Conservation (phyloP, 2,797 vertebrate genomes). For the Brachyalestes nurse region DNA sequence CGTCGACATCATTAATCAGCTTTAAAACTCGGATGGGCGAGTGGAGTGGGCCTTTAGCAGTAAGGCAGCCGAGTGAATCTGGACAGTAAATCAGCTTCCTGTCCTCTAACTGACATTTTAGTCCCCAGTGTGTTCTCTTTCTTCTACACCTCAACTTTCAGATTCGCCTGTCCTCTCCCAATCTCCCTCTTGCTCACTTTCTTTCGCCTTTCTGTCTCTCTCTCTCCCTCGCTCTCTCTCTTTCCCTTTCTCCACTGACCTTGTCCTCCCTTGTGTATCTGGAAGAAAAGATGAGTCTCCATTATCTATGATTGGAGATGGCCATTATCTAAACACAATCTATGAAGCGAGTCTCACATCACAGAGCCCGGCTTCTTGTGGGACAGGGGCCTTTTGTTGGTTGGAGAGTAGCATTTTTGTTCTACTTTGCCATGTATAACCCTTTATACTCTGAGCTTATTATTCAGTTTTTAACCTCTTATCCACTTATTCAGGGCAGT, state of each 20-base stretch:
- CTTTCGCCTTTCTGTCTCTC: too few relatives aligned
- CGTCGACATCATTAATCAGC: slow-evolving; percentile 42
- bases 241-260: slow-evolving; percentile 67
- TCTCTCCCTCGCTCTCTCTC: too few relatives aligned
- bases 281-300: slow-evolving; percentile 81
- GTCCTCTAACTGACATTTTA: slow-evolving; percentile 42
- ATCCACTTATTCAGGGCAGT: too few relatives aligned
- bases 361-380: slow-evolving; percentile 19
- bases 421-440: too few relatives aligned
- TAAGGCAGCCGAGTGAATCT: slow-evolving; percentile 80
- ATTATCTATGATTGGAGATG: slow-evolving; percentile 86
- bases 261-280: slow-evolving; percentile 79
- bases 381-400: slow-evolving; percentile 7
- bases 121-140: slow-evolving; percentile 30
- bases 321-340: slow-evolving; percentile 86
- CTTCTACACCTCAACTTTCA: slow-evolving; percentile 34
- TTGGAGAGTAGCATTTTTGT: background rate
- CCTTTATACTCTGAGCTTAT: too few relatives aligned
- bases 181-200: background rate
- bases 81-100: slow-evolving; percentile 77
- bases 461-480: too few relatives aligned
- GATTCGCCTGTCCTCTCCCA: slow-evolving; percentile 21
- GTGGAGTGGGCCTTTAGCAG: slow-evolving; percentile 16
- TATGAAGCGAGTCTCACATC: slow-evolving; percentile 65
- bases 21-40: slow-evolving; percentile 20